A percentile compares a stretch with the other conserved stretches of the same genome.
Conservation (phyloP, 2,113 vertebrate genomes). For the Equus przewalskii region DNA sequence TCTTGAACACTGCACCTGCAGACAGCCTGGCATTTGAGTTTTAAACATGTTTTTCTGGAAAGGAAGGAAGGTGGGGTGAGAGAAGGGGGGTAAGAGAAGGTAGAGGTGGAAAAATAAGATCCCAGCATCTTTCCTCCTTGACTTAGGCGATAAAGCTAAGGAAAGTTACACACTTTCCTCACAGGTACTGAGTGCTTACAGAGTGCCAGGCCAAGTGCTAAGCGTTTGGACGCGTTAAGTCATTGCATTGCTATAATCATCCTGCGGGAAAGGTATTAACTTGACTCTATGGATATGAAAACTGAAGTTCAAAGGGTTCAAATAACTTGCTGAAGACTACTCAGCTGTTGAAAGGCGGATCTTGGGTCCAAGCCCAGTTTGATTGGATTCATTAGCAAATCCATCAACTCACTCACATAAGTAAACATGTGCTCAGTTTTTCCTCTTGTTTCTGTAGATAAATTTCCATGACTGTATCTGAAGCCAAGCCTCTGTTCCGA, state of each 20-base stretch:
- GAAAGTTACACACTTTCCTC: neutral
- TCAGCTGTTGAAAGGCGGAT: neutral
- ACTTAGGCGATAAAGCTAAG: neutral
- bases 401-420: neutral
- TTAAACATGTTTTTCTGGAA: slow-evolving; percentile 52
- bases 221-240: neutral
- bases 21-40: slow-evolving; percentile 61
- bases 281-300: slow-evolving; percentile 1
- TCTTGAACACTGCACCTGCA: slow-evolving; percentile 54
- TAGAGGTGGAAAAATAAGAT: slow-evolving; percentile 18
- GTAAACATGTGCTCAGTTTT: neutral
- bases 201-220: neutral
- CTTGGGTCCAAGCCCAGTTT: neutral
- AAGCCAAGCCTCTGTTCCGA: neutral
- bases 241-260: neutral
- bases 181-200: too few relatives aligned
- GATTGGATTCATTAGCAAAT: neutral
- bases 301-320: slow-evolving; percentile 4
- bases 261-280: neutral
- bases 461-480: neutral
- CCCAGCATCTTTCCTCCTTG: neutral
- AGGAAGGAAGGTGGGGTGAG: neutral
- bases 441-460: neutral
- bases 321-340: slow-evolving; percentile 3
- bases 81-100: neutral